Evolutionary conservation across 2,797 vertebrate genomes (phyloP).

Genomic region (Nasua narica): DNA sequence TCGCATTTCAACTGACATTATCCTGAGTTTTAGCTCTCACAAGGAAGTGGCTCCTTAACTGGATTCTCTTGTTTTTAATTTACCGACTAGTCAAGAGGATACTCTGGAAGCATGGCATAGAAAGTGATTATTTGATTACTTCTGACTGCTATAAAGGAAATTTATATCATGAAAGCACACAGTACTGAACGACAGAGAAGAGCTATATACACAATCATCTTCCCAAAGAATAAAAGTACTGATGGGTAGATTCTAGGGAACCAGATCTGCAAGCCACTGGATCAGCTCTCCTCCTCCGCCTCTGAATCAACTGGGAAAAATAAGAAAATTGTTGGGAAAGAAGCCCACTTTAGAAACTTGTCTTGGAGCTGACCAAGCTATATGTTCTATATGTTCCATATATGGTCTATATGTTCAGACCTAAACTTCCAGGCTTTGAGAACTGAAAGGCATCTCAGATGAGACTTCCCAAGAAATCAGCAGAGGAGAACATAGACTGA

Average conservation of each 20-base stretch:
- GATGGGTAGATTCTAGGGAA: not conserved
- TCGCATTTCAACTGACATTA: conserved; percentile 70
- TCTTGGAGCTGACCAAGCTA: not conserved
- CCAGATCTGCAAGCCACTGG: not conserved
- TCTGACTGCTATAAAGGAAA: not conserved
- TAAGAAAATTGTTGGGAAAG: not conserved
- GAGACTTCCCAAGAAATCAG: not conserved
- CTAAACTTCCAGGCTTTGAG: not conserved
- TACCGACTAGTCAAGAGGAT: not conserved
- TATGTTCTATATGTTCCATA: too few species aligned
- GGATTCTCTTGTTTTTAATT: conserved; percentile 41
- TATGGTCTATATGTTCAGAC: not conserved
- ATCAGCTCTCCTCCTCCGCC: not conserved
- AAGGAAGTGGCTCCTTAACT: conserved; percentile 19
- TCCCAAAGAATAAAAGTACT: not conserved
- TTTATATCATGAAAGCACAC: not conserved
- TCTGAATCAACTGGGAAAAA: not conserved
- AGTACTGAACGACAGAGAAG: not conserved
- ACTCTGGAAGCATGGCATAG: not conserved
- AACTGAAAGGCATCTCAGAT: not conserved
- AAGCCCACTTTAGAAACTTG: not conserved
- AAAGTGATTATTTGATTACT: conserved; percentile 15
- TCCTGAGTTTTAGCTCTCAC: conserved; percentile 39
- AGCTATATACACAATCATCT: not conserved
- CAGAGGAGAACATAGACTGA: not conserved